A percentile compares a stretch with the other conserved stretches of the same genome.
Evolutionary conservation across 2,113 vertebrate species (phyloP).

Genomic region (Seriola rivoliana): DNA sequence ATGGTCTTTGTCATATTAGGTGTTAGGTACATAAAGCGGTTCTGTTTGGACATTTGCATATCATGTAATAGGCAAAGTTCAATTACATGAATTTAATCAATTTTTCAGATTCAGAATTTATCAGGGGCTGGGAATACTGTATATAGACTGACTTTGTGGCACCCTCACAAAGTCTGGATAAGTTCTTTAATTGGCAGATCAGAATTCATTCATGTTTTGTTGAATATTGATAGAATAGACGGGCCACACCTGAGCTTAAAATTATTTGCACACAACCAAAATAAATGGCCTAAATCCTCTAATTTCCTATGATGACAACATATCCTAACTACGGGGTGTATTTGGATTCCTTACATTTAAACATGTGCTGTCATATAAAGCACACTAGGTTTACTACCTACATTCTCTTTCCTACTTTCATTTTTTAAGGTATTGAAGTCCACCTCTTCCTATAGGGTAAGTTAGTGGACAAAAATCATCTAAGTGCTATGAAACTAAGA

Average conservation of each 20-base stretch:
- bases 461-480: background rate
- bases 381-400: background rate
- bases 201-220: background rate
- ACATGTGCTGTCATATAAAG: background rate
- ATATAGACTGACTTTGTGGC: too few species aligned
- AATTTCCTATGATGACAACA: background rate
- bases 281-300: background rate
- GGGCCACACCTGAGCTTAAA: too few species aligned
- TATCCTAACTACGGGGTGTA: background rate
- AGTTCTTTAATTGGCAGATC: background rate
- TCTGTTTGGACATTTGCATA: too few species aligned
- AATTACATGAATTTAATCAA: background rate
- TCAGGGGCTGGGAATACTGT: too few species aligned
- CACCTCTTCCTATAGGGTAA: background rate
- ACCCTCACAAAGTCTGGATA: background rate
- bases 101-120: background rate
- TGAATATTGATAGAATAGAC: background rate
- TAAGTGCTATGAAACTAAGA: background rate
- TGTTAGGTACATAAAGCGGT: too few species aligned
- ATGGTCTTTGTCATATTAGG: too few species aligned
- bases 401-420: background rate
- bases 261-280: background rate
- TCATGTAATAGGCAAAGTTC: background rate
- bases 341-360: background rate
- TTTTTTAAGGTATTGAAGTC: background rate